Evolutionary conservation across 1,140 invertebrate species (phyloP).

Genomic region (Cotesia glomerata): DNA sequence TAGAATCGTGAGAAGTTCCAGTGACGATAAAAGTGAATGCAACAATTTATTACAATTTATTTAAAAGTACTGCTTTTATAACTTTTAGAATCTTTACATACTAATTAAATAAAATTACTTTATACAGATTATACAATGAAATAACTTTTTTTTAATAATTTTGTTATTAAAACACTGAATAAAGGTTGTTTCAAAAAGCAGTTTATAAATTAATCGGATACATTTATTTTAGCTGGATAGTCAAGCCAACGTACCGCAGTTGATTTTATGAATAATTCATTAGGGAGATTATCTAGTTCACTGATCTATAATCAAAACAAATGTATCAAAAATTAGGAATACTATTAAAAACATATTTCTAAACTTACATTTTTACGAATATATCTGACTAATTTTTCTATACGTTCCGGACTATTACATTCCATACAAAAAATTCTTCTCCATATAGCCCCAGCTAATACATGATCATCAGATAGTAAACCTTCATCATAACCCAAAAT

Average conservation of each 20-base stretch:
- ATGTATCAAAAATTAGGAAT: slow-evolving; percentile 47
- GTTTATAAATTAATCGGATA: background rate
- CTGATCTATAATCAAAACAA: slow-evolving; percentile 40
- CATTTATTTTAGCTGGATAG: slow-evolving; percentile 32
- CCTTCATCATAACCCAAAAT: slow-evolving; percentile 88
- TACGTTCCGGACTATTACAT: slow-evolving; percentile 66
- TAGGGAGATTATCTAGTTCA: slow-evolving; percentile 56
- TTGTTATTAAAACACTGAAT: background rate
- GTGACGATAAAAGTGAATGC: slow-evolving; percentile 65
- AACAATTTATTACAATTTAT: slow-evolving; percentile 54
- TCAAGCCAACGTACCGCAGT: slow-evolving; percentile 55
- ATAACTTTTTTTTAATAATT: too few relatives aligned
- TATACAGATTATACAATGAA: too few relatives aligned
- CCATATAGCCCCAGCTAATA: slow-evolving; percentile 85
- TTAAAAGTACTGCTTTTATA: too few relatives aligned
- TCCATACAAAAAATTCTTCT: slow-evolving; percentile 74
- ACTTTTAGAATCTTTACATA: too few relatives aligned
- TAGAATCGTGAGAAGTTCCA: slow-evolving; percentile 64
- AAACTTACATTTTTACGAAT: slow-evolving; percentile 72
- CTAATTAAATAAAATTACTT: too few relatives aligned
- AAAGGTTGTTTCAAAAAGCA: background rate
- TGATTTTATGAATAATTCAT: slow-evolving; percentile 54
- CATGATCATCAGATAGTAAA: slow-evolving; percentile 72
- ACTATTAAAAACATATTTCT: background rate
- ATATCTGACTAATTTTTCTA: slow-evolving; percentile 75